phyloP scores from a whole-genome alignment of 2,113 vertebrate species.

The Sinocyclocheilus rhinocerous region DNA sequence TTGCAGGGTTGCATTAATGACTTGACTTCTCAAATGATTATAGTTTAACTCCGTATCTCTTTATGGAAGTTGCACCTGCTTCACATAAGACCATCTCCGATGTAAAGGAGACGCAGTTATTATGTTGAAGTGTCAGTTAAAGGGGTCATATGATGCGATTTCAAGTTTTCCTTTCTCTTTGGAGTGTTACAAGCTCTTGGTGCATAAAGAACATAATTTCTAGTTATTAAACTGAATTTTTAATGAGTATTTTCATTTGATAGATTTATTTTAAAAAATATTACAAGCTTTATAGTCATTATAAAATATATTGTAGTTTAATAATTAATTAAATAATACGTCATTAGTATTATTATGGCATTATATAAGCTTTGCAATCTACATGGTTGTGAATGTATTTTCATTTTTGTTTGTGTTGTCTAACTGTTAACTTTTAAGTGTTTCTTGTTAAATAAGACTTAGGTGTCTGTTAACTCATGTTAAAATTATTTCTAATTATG shows the following conservation, averaged over 20 bases:
- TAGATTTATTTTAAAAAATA: neutral
- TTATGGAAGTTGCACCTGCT: neutral
- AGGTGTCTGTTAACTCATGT: too few species aligned
- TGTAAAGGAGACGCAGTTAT: neutral
- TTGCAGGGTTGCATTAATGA: constrained; percentile 3
- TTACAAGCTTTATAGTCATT: neutral
- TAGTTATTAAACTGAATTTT: neutral
- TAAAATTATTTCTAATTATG: too few species aligned
- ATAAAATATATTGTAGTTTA: neutral
- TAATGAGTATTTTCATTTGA: neutral
- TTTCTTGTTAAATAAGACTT: too few species aligned
- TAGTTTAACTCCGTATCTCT: neutral
- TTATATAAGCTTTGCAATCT: neutral
- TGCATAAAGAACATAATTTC: too few species aligned
- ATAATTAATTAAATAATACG: neutral
- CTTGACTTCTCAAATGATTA: neutral
- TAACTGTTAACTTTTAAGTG: neutral
- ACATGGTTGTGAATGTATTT: neutral
- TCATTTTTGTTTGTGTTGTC: neutral
- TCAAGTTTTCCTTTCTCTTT: too few species aligned
- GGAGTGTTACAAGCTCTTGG: too few species aligned
- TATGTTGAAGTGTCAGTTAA: too few species aligned
- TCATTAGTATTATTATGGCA: neutral
- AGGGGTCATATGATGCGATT: too few species aligned
- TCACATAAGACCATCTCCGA: neutral